Base-by-base conservation (phyloP, 2,797 vertebrate genomes). In the Xenops minutus region DNA sequence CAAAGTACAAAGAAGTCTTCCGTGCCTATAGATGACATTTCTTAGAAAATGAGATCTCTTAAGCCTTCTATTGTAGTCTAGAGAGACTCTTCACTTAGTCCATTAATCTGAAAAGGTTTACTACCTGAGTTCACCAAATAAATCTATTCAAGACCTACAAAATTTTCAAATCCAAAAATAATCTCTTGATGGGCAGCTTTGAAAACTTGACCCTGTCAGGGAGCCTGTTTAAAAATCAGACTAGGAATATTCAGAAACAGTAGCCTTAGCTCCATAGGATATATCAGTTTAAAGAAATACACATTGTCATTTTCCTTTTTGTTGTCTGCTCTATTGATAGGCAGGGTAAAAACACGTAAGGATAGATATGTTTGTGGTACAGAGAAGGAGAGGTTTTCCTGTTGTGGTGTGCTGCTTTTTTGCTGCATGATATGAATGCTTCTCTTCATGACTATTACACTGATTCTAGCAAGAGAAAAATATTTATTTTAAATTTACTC, bases 51-150 rank as follows among this genome's bases (percentile, higher is more conserved):
- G 41, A 94, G 36, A 29, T 82, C 76, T 95, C 72, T 95, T 79
- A 85, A 29, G 15, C 43, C 63, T 93, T 55, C 68, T 85, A 1
- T 75, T 90, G 29, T 77, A 69, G 75, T 88, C 88, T 93, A 61
- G 78, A 96, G 75, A 97, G 92, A 88, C 84, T 73, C 94, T 97
- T 95, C 89, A 88, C 52, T 95, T 92, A 92, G 82, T 85, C 56
- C 56, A 88, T 96, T 96, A 93, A 95, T 96, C 92, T 74, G 85
- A 82, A 94, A 91, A 93, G 68, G 73, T 79, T 83, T 81, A 69
- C 78, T 88, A 64, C 62, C 58, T 23, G 27, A 82, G 59, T 96
- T 96, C 91, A 78, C 72, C 91, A 96, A 93, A 79, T 85, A 92
- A 82, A 80, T 93, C 80, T 91, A 34, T 75, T 91, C 23, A 88